phyloP scores from a whole-genome alignment of 2,888 invertebrate species.

The Dynastes tityus region DNA sequence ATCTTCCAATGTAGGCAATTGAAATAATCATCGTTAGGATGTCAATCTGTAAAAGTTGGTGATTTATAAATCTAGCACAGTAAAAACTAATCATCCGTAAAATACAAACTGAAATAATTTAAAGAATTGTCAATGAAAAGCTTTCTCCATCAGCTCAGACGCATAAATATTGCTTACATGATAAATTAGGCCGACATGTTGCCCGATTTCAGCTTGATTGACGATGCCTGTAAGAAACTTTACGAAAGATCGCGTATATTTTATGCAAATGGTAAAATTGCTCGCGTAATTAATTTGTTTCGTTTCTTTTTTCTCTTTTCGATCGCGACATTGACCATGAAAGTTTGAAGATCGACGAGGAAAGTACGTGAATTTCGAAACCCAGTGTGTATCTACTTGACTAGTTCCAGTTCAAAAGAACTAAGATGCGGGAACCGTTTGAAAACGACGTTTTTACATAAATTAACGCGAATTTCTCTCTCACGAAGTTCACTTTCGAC shows the following conservation, averaged over 20 bases:
- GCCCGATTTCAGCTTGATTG: no score
- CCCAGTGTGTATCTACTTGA: neutral
- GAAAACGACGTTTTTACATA: conserved; percentile 6
- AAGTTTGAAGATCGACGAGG: neutral
- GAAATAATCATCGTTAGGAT: no score
- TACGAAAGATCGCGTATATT: neutral
- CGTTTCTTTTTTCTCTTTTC: neutral
- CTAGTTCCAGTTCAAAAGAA: conserved; percentile 2
- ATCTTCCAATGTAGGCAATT: no score
- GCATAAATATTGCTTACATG: no score
- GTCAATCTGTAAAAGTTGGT: no score
- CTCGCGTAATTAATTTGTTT: neutral
- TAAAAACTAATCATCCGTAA: no score
- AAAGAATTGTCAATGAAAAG: no score
- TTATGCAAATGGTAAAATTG: neutral
- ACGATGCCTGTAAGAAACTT: no score
- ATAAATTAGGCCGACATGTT: no score
- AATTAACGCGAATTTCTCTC: conserved; percentile 13
- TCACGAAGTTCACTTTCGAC: conserved; percentile 16
- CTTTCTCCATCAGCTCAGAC: no score
- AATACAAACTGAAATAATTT: no score
- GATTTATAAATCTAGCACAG: no score
- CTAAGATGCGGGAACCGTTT: neutral
- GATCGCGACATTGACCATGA: conserved; percentile 18
- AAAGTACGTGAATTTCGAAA: neutral